A percentile compares a stretch with the other conserved stretches of the same genome.
Conservation (phyloP, 1,140 invertebrate genomes). For the Calliphora vicina region DNA sequence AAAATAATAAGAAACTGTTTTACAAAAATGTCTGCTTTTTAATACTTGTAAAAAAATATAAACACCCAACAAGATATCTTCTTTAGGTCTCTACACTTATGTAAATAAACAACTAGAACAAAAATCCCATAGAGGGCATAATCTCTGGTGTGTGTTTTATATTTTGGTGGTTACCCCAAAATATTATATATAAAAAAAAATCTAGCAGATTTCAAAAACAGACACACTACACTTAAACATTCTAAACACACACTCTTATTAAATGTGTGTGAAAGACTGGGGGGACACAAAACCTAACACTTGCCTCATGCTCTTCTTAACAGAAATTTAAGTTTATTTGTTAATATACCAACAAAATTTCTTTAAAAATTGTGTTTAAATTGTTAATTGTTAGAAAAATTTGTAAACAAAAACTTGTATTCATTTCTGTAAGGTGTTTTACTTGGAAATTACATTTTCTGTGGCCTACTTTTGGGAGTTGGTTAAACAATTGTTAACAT, state of each 20-base stretch:
- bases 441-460: too few relatives aligned
- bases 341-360: too few relatives aligned
- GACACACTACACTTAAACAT: slow-evolving; percentile 22
- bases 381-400: too few relatives aligned
- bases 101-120: not conserved
- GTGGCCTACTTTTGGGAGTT: too few relatives aligned
- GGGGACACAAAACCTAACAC: too few relatives aligned
- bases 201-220: not conserved
- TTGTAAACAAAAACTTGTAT: too few relatives aligned
- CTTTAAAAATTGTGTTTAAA: too few relatives aligned
- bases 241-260: not conserved
- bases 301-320: too few relatives aligned
- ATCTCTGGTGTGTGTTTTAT: not conserved
- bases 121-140: not conserved
- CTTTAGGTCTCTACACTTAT: not conserved
- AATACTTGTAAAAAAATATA: not conserved
- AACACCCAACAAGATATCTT: not conserved
- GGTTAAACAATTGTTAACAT: too few relatives aligned
- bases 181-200: not conserved
- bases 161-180: not conserved
- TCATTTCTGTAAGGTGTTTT: too few relatives aligned
- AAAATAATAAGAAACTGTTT: not conserved
- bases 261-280: too few relatives aligned
- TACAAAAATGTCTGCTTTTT: not conserved
- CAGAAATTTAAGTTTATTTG: too few relatives aligned